Conservation (phyloP, 2,888 invertebrate species). For the Perdita meconis region DNA sequence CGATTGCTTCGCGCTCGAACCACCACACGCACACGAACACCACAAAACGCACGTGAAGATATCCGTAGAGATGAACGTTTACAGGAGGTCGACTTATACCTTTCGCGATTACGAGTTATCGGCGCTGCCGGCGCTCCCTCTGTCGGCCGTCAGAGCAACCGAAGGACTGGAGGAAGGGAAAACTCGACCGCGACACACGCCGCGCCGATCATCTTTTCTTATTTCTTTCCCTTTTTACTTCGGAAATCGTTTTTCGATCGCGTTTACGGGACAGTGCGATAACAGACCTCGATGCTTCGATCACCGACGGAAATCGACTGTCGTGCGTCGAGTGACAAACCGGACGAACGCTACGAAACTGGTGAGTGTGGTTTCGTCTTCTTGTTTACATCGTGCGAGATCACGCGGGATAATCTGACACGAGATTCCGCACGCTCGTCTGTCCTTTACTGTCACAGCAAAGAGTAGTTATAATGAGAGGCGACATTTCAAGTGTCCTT, state of each 20-base stretch:
- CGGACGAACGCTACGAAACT: not conserved
- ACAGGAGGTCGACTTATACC: conserved; percentile 61
- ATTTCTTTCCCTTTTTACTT: conserved; percentile 1
- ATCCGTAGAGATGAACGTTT: conserved; percentile 54
- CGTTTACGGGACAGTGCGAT: not conserved
- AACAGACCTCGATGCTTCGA: not conserved
- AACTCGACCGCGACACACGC: not conserved
- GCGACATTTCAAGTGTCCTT: too few species aligned
- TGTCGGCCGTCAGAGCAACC: conserved; percentile 37
- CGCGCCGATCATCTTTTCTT: not conserved
- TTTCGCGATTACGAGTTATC: conserved; percentile 68
- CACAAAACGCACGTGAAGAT: conserved; percentile 59
- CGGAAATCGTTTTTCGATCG: not conserved
- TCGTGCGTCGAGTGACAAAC: not conserved
- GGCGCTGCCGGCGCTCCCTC: conserved; percentile 49
- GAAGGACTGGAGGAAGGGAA: conserved; percentile 40
- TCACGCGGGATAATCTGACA: too few species aligned
- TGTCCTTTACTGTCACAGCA: too few species aligned
- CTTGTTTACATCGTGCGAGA: too few species aligned
- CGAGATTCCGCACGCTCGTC: too few species aligned
- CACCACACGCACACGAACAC: conserved; percentile 27
- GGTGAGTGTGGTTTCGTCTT: not conserved
- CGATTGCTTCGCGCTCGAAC: conserved; percentile 11
- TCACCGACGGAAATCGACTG: not conserved
- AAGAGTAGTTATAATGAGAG: too few species aligned